These are phyloP conservation scores for Eupelmus urozonus DNA, from an alignment of 2,888 invertebrate genomes.

Conservation along the genomic window DNA sequence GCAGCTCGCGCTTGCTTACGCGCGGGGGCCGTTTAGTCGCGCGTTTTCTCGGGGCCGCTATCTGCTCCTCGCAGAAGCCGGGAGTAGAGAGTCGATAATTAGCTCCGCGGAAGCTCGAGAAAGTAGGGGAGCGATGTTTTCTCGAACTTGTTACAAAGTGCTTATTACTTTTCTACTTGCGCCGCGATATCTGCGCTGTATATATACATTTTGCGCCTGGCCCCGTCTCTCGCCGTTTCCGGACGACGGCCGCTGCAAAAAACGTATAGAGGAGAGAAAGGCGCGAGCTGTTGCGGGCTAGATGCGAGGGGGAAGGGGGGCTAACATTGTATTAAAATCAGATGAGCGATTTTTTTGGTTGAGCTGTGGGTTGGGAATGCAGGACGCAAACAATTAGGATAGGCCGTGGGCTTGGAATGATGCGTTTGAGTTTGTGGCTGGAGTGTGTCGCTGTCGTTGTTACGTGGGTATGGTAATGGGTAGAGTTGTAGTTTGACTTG, in stretches of 20 bases:
- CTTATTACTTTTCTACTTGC: conserved; percentile 56
- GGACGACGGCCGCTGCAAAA: neutral
- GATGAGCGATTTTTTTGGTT: conserved; percentile 34
- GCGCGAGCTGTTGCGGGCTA: conserved; percentile 11
- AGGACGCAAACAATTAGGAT: conserved; percentile 31
- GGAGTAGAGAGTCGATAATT: conserved; percentile 49
- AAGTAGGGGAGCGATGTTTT: conserved; percentile 50
- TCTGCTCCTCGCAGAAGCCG: conserved; percentile 17
- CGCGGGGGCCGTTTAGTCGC: no score
- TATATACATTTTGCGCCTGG: conserved; percentile 11
- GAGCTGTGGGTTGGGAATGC: neutral
- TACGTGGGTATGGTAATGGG: no score
- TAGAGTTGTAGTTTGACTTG: no score
- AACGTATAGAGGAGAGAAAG: conserved; percentile 34
- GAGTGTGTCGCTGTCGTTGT: neutral
- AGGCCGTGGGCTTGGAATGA: conserved; percentile 30
- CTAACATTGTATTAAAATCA: conserved; percentile 58
- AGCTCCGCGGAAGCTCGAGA: conserved; percentile 45
- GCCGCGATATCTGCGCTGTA: no score
- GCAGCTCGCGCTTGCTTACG: no score
- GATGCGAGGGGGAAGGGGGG: no score
- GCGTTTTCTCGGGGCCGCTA: neutral
- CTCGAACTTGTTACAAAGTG: conserved; percentile 52
- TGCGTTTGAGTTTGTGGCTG: neutral
- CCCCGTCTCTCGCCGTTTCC: conserved; percentile 11